These are phyloP conservation scores for Scatophagus argus DNA, from an alignment of 2,113 vertebrate species.

Conservation along the genomic window DNA sequence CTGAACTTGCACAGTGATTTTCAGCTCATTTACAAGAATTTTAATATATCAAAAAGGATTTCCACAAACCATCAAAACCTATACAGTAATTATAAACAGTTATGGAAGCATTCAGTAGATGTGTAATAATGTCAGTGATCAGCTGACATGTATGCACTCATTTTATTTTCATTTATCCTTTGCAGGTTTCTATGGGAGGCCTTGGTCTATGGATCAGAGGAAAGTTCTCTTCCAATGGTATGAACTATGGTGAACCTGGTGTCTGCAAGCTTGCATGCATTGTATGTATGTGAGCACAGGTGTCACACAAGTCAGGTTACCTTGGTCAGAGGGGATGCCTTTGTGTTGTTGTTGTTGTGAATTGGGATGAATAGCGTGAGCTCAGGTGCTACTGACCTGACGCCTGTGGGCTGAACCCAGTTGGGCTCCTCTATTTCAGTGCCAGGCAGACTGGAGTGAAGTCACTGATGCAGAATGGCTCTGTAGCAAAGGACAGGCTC, in stretches of 20 bases:
- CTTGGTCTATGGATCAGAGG: slow-evolving; percentile 91
- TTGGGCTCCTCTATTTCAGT: slow-evolving; percentile 32
- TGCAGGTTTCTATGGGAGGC: slow-evolving; percentile 90
- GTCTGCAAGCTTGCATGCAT: neutral
- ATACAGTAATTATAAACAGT: neutral
- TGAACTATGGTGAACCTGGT: neutral
- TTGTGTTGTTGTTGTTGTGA: neutral
- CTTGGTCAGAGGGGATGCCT: neutral
- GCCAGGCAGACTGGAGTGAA: slow-evolving; percentile 44
- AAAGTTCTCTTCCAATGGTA: slow-evolving; percentile 90
- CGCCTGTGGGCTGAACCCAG: slow-evolving; percentile 25
- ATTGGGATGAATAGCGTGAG: neutral
- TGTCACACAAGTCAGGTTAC: slow-evolving; percentile 1
- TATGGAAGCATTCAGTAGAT: neutral
- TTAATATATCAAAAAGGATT: neutral
- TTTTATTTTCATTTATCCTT: neutral
- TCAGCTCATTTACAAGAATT: too few species aligned
- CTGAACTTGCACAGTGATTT: neutral
- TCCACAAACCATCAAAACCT: neutral
- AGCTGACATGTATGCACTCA: neutral
- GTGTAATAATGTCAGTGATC: neutral
- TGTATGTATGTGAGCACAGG: neutral
- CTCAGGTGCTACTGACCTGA: slow-evolving; percentile 25
- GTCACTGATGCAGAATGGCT: slow-evolving; percentile 49
- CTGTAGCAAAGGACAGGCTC: slow-evolving; percentile 30